Base-by-base conservation (phyloP, 2,113 vertebrate species). In the Dicentrarchus labrax region DNA sequence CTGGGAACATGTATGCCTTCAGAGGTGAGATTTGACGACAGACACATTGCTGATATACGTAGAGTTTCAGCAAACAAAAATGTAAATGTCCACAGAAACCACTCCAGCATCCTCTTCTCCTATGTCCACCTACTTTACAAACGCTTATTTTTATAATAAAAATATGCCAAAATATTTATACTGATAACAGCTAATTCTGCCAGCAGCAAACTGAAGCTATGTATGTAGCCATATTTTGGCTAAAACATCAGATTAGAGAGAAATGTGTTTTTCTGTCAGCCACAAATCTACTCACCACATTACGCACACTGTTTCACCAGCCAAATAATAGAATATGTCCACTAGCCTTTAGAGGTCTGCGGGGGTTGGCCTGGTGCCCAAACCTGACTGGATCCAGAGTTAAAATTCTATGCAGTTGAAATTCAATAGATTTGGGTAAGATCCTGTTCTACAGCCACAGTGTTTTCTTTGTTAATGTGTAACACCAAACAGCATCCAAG, bases 1-100 rank as follows among this genome's bases (percentile, higher is more conserved):
- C 24, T 41, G 93, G 93, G 21, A 90, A 92, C 83, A 17, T 93
- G 9, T 94, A 88, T 24, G 92, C 92, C 73, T 95, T 94, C 84
- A 93, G 94, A 93, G 91, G 94, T 95, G 59, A 89, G 88, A 38
- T 0, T 19, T n/a, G 54, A n/a, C 53, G 10, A n/a, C 21, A 54
- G n/a, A 11, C 43, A n/a, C n/a, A n/a, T n/a, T n/a, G n/a, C n/a
- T n/a, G n/a, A n/a, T n/a, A n/a, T n/a, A n/a, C n/a, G n/a, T n/a
- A n/a, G n/a, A n/a, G 17, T 15, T 48, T 2, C 43, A 45, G 8
- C 3, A 45, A 45, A 50, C 9, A 22, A 22, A 56, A 10, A 54
- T 54, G 11, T n/a, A 54, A 54, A n/a, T n/a, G n/a, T n/a, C n/a
- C n/a, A n/a, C n/a, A n/a, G n/a, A n/a, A n/a, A n/a, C n/a, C n/a